Conservation (phyloP, 2,888 invertebrate species). For the Sussaba pulchella region DNA sequence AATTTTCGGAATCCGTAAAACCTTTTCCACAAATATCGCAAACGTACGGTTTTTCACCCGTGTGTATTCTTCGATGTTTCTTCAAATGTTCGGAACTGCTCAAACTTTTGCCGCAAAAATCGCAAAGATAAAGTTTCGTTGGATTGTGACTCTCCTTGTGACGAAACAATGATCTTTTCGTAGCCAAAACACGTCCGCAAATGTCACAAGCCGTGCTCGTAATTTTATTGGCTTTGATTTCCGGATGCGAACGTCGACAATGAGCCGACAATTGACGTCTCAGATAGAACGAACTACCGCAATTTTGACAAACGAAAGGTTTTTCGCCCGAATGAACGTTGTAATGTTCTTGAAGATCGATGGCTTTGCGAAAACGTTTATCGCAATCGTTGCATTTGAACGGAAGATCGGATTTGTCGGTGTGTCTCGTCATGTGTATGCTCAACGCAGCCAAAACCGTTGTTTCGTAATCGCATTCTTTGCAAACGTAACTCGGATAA, state of each 20-base stretch:
- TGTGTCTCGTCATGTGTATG: slow-evolving; percentile 80
- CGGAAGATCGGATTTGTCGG: slow-evolving; percentile 79
- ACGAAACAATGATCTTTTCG: slow-evolving; percentile 80
- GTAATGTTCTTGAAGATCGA: slow-evolving; percentile 82
- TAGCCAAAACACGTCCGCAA: slow-evolving; percentile 81
- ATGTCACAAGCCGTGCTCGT: slow-evolving; percentile 82
- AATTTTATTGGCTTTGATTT: slow-evolving; percentile 81
- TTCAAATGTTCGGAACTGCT: slow-evolving; percentile 85
- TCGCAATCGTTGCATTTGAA: slow-evolving; percentile 82
- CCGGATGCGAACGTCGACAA: slow-evolving; percentile 80
- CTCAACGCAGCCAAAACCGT: slow-evolving; percentile 80
- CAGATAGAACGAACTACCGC: slow-evolving; percentile 78
- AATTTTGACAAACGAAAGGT: slow-evolving; percentile 80
- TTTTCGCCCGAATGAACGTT: slow-evolving; percentile 83
- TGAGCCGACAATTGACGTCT: slow-evolving; percentile 81
- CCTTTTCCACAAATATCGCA: slow-evolving; percentile 85
- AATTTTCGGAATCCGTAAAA: slow-evolving; percentile 84
- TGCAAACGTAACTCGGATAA: slow-evolving; percentile 81
- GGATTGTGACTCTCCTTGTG: slow-evolving; percentile 83
- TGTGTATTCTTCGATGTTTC: slow-evolving; percentile 85
- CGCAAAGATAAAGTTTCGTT: slow-evolving; percentile 84
- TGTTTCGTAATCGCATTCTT: slow-evolving; percentile 83
- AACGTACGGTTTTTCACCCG: slow-evolving; percentile 85
- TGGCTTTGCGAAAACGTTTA: slow-evolving; percentile 80
- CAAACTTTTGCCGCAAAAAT: slow-evolving; percentile 85